phyloP scores from a whole-genome alignment of 2,113 vertebrate genomes.

The Alouatta palliata region DNA sequence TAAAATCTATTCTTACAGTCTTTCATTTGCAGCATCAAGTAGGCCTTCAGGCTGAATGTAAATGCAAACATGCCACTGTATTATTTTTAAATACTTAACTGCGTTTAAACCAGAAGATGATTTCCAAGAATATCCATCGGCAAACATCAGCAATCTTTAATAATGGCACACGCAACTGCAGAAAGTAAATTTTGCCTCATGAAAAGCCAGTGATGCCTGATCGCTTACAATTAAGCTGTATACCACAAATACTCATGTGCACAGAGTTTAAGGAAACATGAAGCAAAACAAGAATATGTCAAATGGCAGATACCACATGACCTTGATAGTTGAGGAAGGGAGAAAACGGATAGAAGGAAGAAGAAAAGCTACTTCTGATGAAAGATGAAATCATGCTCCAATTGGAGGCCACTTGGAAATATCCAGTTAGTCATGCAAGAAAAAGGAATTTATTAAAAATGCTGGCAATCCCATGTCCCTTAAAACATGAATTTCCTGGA shows the following conservation, averaged over 20 bases:
- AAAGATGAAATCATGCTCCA: background rate
- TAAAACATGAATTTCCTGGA: background rate
- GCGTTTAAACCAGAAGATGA: background rate
- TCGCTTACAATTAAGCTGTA: background rate
- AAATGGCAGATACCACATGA: background rate
- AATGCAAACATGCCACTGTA: background rate
- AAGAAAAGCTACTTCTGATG: background rate
- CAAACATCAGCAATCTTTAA: background rate
- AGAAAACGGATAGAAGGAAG: fast-evolving
- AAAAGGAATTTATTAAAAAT: background rate
- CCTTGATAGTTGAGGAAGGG: background rate
- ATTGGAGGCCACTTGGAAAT: background rate
- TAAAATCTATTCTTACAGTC: background rate
- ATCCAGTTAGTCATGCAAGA: background rate
- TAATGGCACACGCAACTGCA: background rate
- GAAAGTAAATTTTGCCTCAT: background rate
- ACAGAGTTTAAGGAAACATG: background rate
- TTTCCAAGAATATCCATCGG: background rate
- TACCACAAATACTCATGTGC: background rate
- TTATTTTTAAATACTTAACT: background rate
- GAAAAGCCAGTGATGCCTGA: background rate
- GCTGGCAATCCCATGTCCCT: no score
- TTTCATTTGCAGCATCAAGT: background rate
- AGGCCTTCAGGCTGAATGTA: background rate
- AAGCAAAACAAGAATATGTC: background rate